Evolutionary conservation across 1,140 invertebrate genomes (phyloP), one percentile per base, ranked within the genome.

Genomic region (Pseudoatta argentina): DNA sequence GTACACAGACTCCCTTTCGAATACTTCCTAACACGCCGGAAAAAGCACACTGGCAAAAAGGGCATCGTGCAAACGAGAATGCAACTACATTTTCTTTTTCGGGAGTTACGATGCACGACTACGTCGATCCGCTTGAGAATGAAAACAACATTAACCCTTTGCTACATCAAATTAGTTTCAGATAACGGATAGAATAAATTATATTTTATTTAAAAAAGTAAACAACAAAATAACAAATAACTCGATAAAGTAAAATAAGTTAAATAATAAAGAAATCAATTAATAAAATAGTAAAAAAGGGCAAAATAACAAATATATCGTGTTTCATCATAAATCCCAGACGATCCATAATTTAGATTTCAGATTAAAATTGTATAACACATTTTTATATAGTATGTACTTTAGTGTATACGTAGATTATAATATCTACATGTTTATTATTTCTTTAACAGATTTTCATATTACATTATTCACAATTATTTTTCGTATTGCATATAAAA

Each of bases 51-150:
- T 5, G 21, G 55, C 69, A 75, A 59, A 73, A 73, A 83, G 53
- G 73, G 57, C 69, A 4, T 24, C 55, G 79, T 16, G 27, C 57
- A 75, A 83, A 83, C 72, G 69, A 83, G 57, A 83, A 51, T 63
- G 27, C 66, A 73, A 24, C 67, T 59, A 44, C 51, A 24, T 8
- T 71, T 67, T 21, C 27, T 34, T 24, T 57, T 71, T 71, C 21
- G 30, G 2, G n/a, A 2, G 14, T 30, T 21, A 7, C 61, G 59
- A 78, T 7, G 18, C 61, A 18, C 61, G 14, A 79, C 27, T 79
- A 21, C 1, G 12, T 44, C 24, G 21, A 48, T 67, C 8, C n/a
- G 21, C 30, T 78, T n/a, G 24, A 30, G 3, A 14, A 18, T 82
- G 30, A 61, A 59, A 59, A 59, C 34, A 72, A n/a, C 39, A 24